phyloP scores from a whole-genome alignment of 2,113 vertebrate species.

The Smithornis capensis region DNA sequence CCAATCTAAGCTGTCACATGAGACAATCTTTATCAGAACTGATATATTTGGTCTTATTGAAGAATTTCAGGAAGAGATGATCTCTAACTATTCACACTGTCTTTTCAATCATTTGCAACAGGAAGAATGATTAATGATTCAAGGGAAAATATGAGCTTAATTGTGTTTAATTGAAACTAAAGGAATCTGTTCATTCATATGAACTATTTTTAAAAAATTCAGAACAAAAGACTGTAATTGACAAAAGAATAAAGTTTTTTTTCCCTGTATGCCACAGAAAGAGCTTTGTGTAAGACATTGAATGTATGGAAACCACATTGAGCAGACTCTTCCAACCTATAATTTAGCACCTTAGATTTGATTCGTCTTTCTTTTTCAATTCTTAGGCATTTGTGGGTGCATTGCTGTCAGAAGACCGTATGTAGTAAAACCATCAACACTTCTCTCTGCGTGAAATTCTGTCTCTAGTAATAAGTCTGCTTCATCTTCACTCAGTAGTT shows the following conservation, averaged over 20 bases:
- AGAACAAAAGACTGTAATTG: neutral
- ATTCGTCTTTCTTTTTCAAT: neutral
- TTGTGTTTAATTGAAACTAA: neutral
- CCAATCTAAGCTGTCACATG: neutral
- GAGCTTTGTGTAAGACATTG: neutral
- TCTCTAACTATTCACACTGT: neutral
- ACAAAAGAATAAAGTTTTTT: neutral
- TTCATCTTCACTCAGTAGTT: neutral
- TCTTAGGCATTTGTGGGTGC: neutral
- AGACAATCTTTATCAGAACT: neutral
- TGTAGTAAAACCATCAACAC: neutral
- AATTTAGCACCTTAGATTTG: neutral
- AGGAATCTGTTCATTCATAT: neutral
- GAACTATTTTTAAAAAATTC: neutral
- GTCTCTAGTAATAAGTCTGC: neutral
- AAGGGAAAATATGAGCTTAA: neutral
- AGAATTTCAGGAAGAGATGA: neutral
- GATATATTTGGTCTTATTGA: neutral
- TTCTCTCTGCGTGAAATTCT: neutral
- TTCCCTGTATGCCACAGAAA: neutral
- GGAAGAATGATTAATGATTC: neutral
- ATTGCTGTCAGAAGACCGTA: neutral
- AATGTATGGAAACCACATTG: neutral
- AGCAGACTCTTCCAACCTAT: neutral
- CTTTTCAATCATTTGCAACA: neutral